These are phyloP conservation scores for Drosophila bocki DNA, from an alignment of 1,140 invertebrate genomes.

Conservation along the genomic window DNA sequence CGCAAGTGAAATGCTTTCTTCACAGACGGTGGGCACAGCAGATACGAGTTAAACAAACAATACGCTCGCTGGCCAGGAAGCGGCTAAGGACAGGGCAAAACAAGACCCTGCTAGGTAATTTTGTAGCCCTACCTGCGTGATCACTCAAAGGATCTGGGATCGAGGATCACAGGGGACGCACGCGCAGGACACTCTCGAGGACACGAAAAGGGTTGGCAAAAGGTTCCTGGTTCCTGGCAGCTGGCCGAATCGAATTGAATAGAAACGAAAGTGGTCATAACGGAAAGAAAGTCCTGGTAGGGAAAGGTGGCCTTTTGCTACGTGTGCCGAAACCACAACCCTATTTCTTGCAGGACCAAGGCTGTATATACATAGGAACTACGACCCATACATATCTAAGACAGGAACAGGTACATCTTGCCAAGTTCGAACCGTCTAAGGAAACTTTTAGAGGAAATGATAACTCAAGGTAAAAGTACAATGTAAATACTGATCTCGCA, in stretches of 20 bases:
- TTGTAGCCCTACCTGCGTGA: slow-evolving; percentile 47
- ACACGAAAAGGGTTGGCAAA: slow-evolving; percentile 57
- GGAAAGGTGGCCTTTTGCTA: slow-evolving; percentile 30
- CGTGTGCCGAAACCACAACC: slow-evolving; percentile 29
- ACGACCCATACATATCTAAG: background rate
- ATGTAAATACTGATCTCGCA: background rate
- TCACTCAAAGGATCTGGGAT: slow-evolving; percentile 26
- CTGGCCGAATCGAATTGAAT: slow-evolving; percentile 23
- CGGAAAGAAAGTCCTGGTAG: slow-evolving; percentile 28
- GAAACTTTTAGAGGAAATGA: too few relatives aligned
- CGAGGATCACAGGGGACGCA: slow-evolving; percentile 31
- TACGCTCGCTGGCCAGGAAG: slow-evolving; percentile 22
- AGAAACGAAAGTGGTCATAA: slow-evolving; percentile 33
- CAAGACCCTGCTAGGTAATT: slow-evolving; percentile 31
- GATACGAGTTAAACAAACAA: slow-evolving; percentile 42
- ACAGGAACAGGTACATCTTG: background rate
- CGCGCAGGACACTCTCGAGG: slow-evolving; percentile 21
- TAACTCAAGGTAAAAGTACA: background rate
- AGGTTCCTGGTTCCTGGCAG: slow-evolving; percentile 19
- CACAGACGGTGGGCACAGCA: slow-evolving; percentile 19
- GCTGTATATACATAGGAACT: too few relatives aligned
- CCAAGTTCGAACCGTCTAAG: background rate
- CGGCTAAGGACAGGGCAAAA: slow-evolving; percentile 7
- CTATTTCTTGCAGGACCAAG: background rate
- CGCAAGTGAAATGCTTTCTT: slow-evolving; percentile 72